Percentiles rank a stretch among this genome's conserved stretches.
Conservation (phyloP, 37 sponge, comb jelly and placozoan species). For the Eunapius fragilis region DNA sequence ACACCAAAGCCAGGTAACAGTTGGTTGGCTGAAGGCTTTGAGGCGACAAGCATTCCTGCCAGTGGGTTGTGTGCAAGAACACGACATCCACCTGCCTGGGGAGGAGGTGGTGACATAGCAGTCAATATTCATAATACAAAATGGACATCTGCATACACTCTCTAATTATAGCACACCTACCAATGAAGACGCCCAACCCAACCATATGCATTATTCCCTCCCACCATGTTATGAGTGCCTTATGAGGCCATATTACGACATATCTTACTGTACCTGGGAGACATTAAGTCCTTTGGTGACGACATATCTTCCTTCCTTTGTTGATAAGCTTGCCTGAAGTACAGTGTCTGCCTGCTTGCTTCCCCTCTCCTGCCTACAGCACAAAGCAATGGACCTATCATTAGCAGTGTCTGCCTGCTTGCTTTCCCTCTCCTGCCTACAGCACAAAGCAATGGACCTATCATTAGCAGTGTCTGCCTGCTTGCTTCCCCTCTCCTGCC, state of each 20-base stretch:
- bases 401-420: no score
- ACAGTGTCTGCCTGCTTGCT: neutral
- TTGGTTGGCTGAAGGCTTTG: constrained; percentile 72
- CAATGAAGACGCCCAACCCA: no score
- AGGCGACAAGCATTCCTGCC: constrained; percentile 70
- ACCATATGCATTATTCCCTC: no score
- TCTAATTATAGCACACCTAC: no score
- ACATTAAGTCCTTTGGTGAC: neutral
- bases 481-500: no score
- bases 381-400: no score
- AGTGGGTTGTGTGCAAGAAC: constrained; percentile 63
- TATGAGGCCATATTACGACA: neutral
- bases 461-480: no score
- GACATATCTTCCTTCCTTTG: neutral
- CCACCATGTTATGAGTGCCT: no score
- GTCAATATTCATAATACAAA: no score
- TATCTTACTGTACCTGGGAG: neutral
- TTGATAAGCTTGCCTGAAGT: neutral
- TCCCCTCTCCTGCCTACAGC: neutral
- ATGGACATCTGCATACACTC: no score
- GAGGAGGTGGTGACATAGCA: neutral
- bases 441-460: no score
- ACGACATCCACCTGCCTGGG: constrained; percentile 53
- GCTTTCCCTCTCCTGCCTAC: no score
- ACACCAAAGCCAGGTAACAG: constrained; percentile 79